Evolutionary conservation across 2,888 invertebrate genomes (phyloP), one percentile per base, ranked within the genome.

Genomic region (Pterostichus madidus): DNA sequence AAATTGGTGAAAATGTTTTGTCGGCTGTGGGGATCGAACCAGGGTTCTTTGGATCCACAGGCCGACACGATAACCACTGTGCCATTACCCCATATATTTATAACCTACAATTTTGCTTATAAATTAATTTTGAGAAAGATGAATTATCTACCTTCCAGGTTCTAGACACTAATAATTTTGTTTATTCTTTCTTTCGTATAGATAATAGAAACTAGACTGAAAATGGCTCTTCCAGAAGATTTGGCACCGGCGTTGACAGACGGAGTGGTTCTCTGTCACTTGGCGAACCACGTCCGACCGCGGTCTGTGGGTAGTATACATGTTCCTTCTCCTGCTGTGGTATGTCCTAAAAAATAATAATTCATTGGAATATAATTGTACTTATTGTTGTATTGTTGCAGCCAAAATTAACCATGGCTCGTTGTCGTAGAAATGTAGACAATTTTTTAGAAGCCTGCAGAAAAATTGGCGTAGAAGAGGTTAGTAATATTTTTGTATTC

Each of bases 381-480:
- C 53, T 75, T 80, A 39, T 84, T 77, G 32, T 80, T 82, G 84
- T 46, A 0, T 68, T 49, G 83, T 93, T 93, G 53, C 91, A 98
- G 98, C 97, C 98, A 49, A 98, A 98, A 90, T 90, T 98, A 86
- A 96, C 98, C n/a, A 96, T 97, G 94, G 97, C 98, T 56, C 94
- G 98, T 87, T 98, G 98, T 91, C 93, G 98, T 87, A 93, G 97
- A 88, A 98, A 98, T 89, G 98, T 98, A 35, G 98, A 98, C 89
- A 98, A 98, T 91, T 98, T 98, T 88, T 91, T 98, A 86, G 97
- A 98, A 88, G 98, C 98, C 24, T 98, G 98, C 90, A 93, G 97
- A 84, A 96, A 94, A 90, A 96, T 98, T 87, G 98, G 98, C 85
- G 97, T 98, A 11, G 96, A 97, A 91, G 97, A 98, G 95, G 98